Base-by-base conservation (phyloP, 30 jellyfish, hydroid and myxozoan genomes). In the Cassiopea xamachana region DNA sequence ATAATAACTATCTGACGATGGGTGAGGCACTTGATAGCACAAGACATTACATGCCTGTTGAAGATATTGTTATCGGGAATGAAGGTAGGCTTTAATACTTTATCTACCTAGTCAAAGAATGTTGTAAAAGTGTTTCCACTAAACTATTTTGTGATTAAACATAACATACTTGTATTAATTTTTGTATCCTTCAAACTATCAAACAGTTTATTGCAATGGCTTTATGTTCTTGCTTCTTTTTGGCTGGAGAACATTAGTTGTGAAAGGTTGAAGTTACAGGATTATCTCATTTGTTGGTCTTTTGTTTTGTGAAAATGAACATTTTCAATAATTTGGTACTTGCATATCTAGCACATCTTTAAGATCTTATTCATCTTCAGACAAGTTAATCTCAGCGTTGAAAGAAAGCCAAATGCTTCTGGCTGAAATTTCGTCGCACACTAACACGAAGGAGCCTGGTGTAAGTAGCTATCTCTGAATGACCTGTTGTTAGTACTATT, bases 21-120 rank as follows among this genome's bases (percentile, higher is more conserved):
- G 95, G 95, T 1, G 95, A 88, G 58, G 95, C 90, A 19, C 82
- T 88, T 14, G 95, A 88, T 62, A 78, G 51, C 48, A 88, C 95
- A 49, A 79, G 95, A 70, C 95, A 88, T 80, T 88, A 62, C 15
- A 48, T 88, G 85, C 90, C 89, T 18, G 83, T 88, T 17, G 95
- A 88, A 45, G 95, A 72, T 58, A 75, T 88, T 48, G 48, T 67
- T 44, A 44, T 88, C 1, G 84, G 81, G 70, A 87, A 79, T 27
- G 87, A 78, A 79, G 90, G 95, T 88, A 68, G 46, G 80, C 2
- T 71, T 1, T 43, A 15, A 3, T 51, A 17, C 14, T 75, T 46
- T 0, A 10, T 1, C 39, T 19, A 27, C 61, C 2, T 75, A 75
- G 18, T 2, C 4, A 27, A 27, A 27, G 0, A 27, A 27, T 27